A percentile compares a stretch with the other conserved stretches of the same genome.
Conservation (phyloP, 2,888 invertebrate species). For the Tinea trinotella region DNA sequence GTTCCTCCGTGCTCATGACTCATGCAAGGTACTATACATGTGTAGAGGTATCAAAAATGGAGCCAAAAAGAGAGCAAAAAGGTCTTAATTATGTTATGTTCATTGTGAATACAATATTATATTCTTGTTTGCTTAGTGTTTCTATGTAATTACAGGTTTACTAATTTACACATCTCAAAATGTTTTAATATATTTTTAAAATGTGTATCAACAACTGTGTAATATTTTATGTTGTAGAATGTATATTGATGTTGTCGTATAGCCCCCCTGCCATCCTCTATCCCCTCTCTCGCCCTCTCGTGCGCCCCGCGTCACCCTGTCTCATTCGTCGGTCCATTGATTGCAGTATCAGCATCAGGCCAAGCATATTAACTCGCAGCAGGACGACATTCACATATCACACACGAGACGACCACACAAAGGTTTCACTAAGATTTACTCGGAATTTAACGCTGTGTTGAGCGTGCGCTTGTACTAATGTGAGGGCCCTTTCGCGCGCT, state of each 20-base stretch:
- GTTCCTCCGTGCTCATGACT: no score
- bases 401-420: constrained; percentile 1
- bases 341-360: constrained; percentile 70
- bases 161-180: no score
- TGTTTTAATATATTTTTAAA: no score
- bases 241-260: background rate
- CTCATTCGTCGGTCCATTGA: constrained; percentile 36
- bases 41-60: no score
- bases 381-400: constrained; percentile 32
- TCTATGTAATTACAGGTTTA: no score
- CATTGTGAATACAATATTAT: no score
- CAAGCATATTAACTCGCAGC: constrained; percentile 61
- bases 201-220: no score
- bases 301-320: constrained; percentile 30
- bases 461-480: constrained; percentile 51
- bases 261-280: constrained; percentile 17
- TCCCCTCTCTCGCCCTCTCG: constrained; percentile 33
- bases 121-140: constrained; percentile 1
- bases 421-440: constrained; percentile 11
- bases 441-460: constrained; percentile 20
- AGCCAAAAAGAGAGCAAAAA: no score
- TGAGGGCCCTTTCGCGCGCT: constrained; percentile 19
- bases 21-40: no score
- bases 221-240: constrained; percentile 8
- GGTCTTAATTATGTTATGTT: no score